Evolutionary conservation across 2,888 invertebrate species (phyloP), one percentile per base, ranked within the genome.

Genomic region (Epistrophella euchroma): DNA sequence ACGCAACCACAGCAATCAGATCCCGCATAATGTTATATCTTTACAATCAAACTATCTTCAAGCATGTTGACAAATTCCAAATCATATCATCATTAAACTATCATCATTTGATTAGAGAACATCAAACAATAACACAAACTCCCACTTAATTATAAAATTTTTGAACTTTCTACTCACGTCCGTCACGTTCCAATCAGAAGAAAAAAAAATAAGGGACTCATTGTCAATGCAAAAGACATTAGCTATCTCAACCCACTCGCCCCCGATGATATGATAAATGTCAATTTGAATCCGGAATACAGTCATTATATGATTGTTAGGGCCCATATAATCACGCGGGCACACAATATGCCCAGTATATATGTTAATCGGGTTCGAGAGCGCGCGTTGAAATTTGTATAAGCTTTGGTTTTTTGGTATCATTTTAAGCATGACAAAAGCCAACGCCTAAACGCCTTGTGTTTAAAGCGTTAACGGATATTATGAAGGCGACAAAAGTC

Each of bases 201-300:
- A 1, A 13, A 58, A 2, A 13, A 58, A 4, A 37, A 60, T 45
- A 78, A 71, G 78, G 78, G 71, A 47, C 60, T 72, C 72, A 77
- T 82, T 77, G 77, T 76, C 15, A 66, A 82, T 82, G 70, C 82
- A 66, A 60, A 45, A 40, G 68, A 40, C 78, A n/a, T n/a, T n/a
- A n/a, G n/a, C n/a, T n/a, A 28, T 17, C n/a, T 5, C 22, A 50
- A 25, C 68, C 68, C 68, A 68, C 68, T 68, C 58, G n/a, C 37
- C 56, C 56, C 32, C 25, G n/a, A 56, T 32, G 32, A 17, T 13
- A 66, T 66, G 66, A 75, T 71, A 58, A 70, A 70, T 78, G 78
- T 74, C 68, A 68, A 74, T 74, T 52, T 56, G 32, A 62, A 60
- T 74, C 70, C 70, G 43, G 58, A 68, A 82, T 56, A 72, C 66